Evolutionary conservation across 2,888 invertebrate species (phyloP).

Genomic region (Chaetoderma sp.): DNA sequence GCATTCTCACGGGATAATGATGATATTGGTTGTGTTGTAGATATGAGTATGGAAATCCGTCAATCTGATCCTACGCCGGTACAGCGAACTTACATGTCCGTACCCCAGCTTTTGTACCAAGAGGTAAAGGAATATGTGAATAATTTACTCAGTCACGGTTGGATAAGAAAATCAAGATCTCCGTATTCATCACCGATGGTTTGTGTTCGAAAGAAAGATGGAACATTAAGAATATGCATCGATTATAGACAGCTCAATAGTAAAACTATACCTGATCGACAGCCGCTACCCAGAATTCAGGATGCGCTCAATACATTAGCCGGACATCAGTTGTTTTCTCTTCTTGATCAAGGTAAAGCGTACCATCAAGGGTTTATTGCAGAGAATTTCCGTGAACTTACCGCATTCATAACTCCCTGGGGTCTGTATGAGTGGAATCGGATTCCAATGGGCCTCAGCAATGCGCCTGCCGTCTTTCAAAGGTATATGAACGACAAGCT

Average conservation of each 20-base stretch:
- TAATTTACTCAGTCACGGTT: slow-evolving; percentile 28
- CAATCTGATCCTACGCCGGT: slow-evolving; percentile 35
- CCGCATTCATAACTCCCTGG: slow-evolving; percentile 13
- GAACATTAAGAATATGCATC: slow-evolving; percentile 24
- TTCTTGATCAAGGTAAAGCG: slow-evolving; percentile 27
- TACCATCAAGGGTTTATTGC: slow-evolving; percentile 31
- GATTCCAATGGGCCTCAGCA: slow-evolving; percentile 31
- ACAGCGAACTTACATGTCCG: slow-evolving; percentile 25
- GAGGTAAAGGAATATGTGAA: slow-evolving; percentile 40
- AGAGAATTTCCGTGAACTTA: too few relatives aligned
- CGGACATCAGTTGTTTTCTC: slow-evolving; percentile 28
- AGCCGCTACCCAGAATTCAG: slow-evolving; percentile 29
- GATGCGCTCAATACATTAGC: slow-evolving; percentile 20
- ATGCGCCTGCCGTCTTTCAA: slow-evolving; percentile 21
- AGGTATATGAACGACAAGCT: slow-evolving; percentile 12
- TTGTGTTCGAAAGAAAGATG: slow-evolving; percentile 27
- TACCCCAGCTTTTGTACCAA: slow-evolving; percentile 33
- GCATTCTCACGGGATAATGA: slow-evolving; percentile 31
- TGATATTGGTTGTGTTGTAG: slow-evolving; percentile 32
- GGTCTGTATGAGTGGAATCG: slow-evolving; percentile 30
- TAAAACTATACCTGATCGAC: slow-evolving; percentile 19
- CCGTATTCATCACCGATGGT: slow-evolving; percentile 27
- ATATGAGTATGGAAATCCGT: slow-evolving; percentile 31
- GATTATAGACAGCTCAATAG: slow-evolving; percentile 29
- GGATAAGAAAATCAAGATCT: slow-evolving; percentile 25